Percentiles rank a stretch among this genome's conserved stretches.
These are phyloP conservation scores for Selene dorsalis DNA, from an alignment of 2,797 vertebrate genomes.

Conservation along the genomic window DNA sequence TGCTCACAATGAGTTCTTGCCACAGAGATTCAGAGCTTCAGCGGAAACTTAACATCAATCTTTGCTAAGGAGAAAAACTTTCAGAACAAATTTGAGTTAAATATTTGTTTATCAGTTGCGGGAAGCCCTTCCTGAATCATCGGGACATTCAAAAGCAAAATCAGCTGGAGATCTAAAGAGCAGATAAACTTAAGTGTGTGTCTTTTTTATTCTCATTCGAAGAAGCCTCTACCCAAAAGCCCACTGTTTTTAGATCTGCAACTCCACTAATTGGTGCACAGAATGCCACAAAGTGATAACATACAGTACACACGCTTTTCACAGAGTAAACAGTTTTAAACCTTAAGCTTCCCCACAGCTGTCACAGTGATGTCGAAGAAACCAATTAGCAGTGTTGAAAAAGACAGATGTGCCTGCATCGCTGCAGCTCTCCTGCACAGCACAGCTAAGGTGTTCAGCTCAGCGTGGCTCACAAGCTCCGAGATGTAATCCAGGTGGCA, in stretches of 20 bases:
- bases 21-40: background rate
- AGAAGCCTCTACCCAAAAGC: background rate
- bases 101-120: slow-evolving; percentile 7
- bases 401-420: slow-evolving; percentile 28
- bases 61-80: slow-evolving; percentile 1
- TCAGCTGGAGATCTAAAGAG: background rate
- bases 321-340: slow-evolving; percentile 19
- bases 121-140: background rate
- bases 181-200: background rate
- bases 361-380: slow-evolving; percentile 42
- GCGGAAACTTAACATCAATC: slow-evolving; percentile 5
- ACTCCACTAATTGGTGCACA: slow-evolving; percentile 28
- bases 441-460: slow-evolving; percentile 13
- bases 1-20: background rate
- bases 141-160: background rate
- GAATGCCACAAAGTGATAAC: slow-evolving; percentile 24
- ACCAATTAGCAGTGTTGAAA: slow-evolving; percentile 62
- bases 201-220: background rate
- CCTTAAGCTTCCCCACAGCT: slow-evolving; percentile 20
- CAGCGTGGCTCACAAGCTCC: slow-evolving; percentile 25
- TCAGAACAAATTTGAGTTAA: background rate
- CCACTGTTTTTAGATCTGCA: slow-evolving; percentile 16
- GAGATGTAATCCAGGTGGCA: slow-evolving; percentile 56
- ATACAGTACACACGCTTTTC: slow-evolving; percentile 6
- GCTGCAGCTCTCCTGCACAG: background rate